Base-by-base conservation (phyloP, 2,797 vertebrate genomes). In the Tarsius wallacei region DNA sequence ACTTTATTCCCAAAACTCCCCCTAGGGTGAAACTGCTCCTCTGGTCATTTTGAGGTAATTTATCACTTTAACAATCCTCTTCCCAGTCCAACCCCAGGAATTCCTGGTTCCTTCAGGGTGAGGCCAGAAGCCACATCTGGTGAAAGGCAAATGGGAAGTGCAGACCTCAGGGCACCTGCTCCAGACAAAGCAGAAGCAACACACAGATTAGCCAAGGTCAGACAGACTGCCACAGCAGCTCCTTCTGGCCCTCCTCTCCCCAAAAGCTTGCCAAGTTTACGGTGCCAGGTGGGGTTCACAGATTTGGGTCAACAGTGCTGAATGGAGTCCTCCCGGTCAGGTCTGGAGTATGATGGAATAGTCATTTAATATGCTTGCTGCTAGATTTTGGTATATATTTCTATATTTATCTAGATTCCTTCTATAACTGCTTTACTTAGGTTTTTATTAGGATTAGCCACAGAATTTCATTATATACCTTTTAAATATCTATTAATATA, bases 91-190 rank as follows among this genome's bases (percentile, higher is more conserved):
- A 24, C n/a, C 53, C n/a, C 59, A 92, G 81, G 91, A 87, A 90
- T 92, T 87, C 68, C 76, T 22, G 63, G 73, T 77, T 87, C 51
- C 74, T 6, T 13, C 24, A n/a, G 51, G 14, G 57, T 42, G 33
- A 82, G 55, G 33, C 63, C 90, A 66, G 78, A 71, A 93, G 78
- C 87, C 83, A 88, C 70, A 24, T 59, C 83, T 17, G 15, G 53
- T 14, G 14, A 86, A 66, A 83, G 63, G 91, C 66, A 84, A 51
- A 0, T 3, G 26, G 51, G 17, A 88, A 42, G 47, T 15, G 33
- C 31, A 64, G 64, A 53, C 78, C 91, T 80, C 5, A 19, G 78
- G 57, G 10, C 21, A 83, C 63, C 12, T 3, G 57, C 33, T 91
- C 86, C 21, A 11, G 19, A 66, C 1, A n/a, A 22, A 82, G 57